phyloP scores from a whole-genome alignment of 2,113 vertebrate species.

The Esox niger region DNA sequence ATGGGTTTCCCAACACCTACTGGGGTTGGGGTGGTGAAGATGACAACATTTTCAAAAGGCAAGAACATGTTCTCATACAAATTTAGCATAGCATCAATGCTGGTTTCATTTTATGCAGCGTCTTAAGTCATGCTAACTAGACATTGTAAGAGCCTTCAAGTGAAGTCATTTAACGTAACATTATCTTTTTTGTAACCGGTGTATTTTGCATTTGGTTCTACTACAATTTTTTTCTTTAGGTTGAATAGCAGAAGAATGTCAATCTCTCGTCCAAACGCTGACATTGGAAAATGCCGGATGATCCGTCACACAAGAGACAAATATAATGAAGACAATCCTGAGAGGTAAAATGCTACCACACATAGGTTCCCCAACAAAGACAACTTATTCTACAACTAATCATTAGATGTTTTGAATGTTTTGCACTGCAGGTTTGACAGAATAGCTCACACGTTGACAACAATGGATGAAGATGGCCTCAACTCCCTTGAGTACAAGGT shows the following conservation, averaged over 20 bases:
- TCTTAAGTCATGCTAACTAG: not conserved
- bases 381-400: not conserved
- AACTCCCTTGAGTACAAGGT: too few relatives aligned
- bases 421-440: too few relatives aligned
- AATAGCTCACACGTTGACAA: too few relatives aligned
- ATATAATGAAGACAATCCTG: slow-evolving; percentile 79
- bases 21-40: slow-evolving; percentile 91
- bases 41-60: slow-evolving; percentile 86
- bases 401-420: not conserved
- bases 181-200: not conserved
- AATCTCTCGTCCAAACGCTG: too few relatives aligned
- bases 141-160: not conserved
- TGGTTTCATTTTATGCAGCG: not conserved
- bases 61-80: slow-evolving; percentile 12
- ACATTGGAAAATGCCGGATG: too few relatives aligned
- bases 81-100: not conserved
- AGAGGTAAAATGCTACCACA: slow-evolving; percentile 65
- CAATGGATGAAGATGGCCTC: too few relatives aligned
- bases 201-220: too few relatives aligned
- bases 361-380: not conserved
- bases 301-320: slow-evolving; percentile 75
- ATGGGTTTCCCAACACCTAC: slow-evolving; percentile 85
- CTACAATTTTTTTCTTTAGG: too few relatives aligned
- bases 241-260: slow-evolving; percentile 73
- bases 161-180: not conserved